Base-by-base conservation (phyloP, 2,797 vertebrate genomes). In the Chelmon rostratus region DNA sequence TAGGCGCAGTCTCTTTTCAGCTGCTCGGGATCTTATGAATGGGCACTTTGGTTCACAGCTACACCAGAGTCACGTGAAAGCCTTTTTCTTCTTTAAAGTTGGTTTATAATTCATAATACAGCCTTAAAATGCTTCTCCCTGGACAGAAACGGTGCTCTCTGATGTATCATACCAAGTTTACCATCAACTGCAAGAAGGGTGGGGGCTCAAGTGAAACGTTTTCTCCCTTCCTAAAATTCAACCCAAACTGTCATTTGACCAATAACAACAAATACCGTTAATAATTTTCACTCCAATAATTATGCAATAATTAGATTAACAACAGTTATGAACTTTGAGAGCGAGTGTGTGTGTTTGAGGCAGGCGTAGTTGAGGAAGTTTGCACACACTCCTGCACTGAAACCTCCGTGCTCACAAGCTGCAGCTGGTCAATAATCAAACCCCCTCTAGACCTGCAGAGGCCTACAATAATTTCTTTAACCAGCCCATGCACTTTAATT, bases 11-110 rank as follows among this genome's bases (percentile, higher is more conserved):
- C 1, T 3, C 1, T 25, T 38, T 21, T 28, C 49, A 44, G 40
- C 64, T n/a, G 31, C 2, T 18, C 31, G 12, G 13, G 3, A 9
- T 49, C 42, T 57, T 56, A n/a, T 77, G 72, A 81, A 76, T 72
- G 76, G 63, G 1, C 47, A 6, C 28, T 50, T 0, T n/a, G 40
- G 3, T 18, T 57, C 31, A 49, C 1, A 9, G 13, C 15, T n/a
- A 2, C 12, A 21, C 25, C 18, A 16, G 0, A 37, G 23, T 25
- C n/a, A 59, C 6, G 31, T 6, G 38, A 46, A 18, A n/a, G 35
- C 15, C 6, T 16, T 21, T 9, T 46, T 13, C 3, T 28, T 28
- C 19, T 11, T 58, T 21, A 10, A 16, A 3, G 9, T 3, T 31
- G 9, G 35, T 13, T 10, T 31, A 47, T 53, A 0, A 37, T 37